Base-by-base conservation (phyloP, 2,113 vertebrate species). In the Rhombomys opimus region DNA sequence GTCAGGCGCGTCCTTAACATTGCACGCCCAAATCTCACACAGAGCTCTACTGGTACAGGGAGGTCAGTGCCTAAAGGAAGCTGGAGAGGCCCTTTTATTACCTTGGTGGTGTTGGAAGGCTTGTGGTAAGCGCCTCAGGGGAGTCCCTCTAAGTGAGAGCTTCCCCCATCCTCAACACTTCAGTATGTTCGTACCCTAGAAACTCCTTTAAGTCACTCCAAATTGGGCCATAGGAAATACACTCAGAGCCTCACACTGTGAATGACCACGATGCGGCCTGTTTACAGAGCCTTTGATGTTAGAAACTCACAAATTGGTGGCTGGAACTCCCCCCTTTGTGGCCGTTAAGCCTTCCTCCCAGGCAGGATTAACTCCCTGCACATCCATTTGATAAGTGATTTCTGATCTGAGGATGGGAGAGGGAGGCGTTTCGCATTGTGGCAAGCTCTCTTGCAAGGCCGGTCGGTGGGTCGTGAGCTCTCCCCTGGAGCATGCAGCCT, bases 1-100 rank as follows among this genome's bases (percentile, higher is more conserved):
- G 17, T 7, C 86, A 73, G 59, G 41, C 2, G 12, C n/a, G 0
- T 3, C 41, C 20, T 8, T 4, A 18, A 2, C 32, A 46, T 30
- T 4, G 8, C 0, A 0, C 38, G 57, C 0, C 1, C 3, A 30
- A n/a, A 32, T 8, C 68, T 46, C 20, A 0, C 0, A 0, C 30
- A 46, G n/a, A 46, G 8, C 1, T 1, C 27, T 0, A 1, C 2
- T 22, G 0, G 15, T 1, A 2, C 1, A 0, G 68, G 17, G 32
- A 2, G 20, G 5, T 52, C 11, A 5, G 5, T 3, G 0, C 6
- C 0, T 0, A 4, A 17, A 50, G 41, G 87, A 59, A 59, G 15
- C 0, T 9, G 14, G 4, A 18, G 41, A 1, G 8, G 20, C 27
- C 46, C 5, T 9, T 2, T 20, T 6, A 3, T 41, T 52, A 50